phyloP scores from a whole-genome alignment of 2,113 vertebrate genomes.

The Riparia riparia region DNA sequence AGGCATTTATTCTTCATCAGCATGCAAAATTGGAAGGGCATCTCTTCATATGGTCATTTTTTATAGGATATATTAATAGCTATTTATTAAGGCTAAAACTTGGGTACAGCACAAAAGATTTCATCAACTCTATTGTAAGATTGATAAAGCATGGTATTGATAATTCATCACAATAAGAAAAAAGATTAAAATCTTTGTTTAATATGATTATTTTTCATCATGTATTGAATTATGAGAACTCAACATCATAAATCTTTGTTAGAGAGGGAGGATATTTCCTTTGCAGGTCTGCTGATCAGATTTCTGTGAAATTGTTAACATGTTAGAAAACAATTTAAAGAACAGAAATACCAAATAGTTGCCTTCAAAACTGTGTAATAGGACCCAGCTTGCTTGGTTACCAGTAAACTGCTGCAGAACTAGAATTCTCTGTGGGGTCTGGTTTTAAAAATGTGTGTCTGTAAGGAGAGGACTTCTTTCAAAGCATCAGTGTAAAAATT shows the following conservation, averaged over 20 bases:
- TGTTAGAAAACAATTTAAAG: not conserved
- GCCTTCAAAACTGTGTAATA: not conserved
- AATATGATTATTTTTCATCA: not conserved
- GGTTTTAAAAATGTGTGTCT: not conserved
- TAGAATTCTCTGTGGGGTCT: not conserved
- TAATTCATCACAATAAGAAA: slow-evolving; percentile 18
- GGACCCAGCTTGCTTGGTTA: not conserved
- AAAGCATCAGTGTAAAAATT: not conserved
- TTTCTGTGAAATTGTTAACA: not conserved
- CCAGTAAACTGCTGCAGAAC: not conserved
- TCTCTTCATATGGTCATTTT: not conserved
- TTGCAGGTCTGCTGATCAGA: not conserved
- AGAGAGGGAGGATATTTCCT: not conserved
- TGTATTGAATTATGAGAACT: not conserved
- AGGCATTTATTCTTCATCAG: not conserved
- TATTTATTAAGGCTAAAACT: not conserved
- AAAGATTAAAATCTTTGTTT: not conserved
- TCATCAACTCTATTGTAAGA: not conserved
- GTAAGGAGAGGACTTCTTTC: not conserved
- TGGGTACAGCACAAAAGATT: not conserved
- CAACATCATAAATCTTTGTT: not conserved
- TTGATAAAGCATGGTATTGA: slow-evolving; percentile 2
- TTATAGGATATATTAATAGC: not conserved
- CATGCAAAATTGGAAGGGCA: not conserved
- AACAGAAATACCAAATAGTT: not conserved